These are phyloP conservation scores for Bubo bubo DNA, from an alignment of 2,113 vertebrate species.

Conservation along the genomic window DNA sequence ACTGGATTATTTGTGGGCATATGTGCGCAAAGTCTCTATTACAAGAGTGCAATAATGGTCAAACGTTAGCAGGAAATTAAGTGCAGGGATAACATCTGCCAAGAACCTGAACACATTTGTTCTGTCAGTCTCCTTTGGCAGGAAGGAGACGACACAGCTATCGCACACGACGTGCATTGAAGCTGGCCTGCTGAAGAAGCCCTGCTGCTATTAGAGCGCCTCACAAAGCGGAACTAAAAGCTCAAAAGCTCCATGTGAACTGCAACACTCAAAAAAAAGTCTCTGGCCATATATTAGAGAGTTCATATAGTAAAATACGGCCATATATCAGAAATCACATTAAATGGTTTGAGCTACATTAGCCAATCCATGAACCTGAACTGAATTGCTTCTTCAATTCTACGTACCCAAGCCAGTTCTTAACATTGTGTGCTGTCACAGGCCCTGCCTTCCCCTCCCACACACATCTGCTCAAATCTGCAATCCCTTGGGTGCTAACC, in stretches of 20 bases:
- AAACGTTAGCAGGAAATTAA: conserved; percentile 46
- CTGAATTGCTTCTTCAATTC: neutral
- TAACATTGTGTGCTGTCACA: fast-evolving
- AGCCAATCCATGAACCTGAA: neutral
- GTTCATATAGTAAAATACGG: neutral
- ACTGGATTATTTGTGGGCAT: neutral
- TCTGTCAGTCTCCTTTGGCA: conserved; percentile 18
- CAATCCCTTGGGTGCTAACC: neutral
- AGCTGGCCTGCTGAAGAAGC: neutral
- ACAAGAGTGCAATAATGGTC: neutral
- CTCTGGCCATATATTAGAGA: neutral
- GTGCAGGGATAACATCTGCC: conserved; percentile 35
- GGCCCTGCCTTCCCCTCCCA: neutral
- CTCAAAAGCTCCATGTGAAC: neutral
- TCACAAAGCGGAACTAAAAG: neutral
- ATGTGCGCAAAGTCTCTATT: neutral
- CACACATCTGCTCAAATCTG: neutral
- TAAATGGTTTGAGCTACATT: neutral
- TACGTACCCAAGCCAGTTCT: neutral
- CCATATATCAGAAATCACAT: neutral
- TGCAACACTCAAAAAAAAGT: neutral
- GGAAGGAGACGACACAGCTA: neutral
- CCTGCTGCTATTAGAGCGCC: neutral
- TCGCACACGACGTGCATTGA: fast-evolving
- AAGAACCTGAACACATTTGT: conserved; percentile 29